Evolutionary conservation across 2,113 vertebrate species (phyloP), one percentile per base, ranked within the genome.

Genomic region (Genyomyrus donnyi): DNA sequence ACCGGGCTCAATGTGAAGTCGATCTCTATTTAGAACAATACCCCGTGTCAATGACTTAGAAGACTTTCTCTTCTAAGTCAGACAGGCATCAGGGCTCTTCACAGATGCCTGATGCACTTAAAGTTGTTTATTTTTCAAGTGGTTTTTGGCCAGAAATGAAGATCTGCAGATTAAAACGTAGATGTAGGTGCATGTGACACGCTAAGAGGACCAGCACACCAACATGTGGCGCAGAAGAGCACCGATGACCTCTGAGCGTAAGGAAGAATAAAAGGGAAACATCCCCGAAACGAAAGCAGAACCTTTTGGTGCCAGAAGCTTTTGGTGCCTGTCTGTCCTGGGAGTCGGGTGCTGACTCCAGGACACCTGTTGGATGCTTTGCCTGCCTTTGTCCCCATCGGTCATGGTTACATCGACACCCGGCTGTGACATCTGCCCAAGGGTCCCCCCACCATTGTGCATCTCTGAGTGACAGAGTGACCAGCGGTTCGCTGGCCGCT

Each of bases 341-440:
- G 27, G 85, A 49, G 11, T 86, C 48, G 3, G 31, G 52, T n/a
- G 45, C n/a, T 27, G n/a, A 27, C 19, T 88, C 56, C 39, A 21
- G 87, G 42, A 62, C 53, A 88, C 52, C 87, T 62, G 56, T 66
- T 45, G 87, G 52, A 10, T 48, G 77, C 80, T 62, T 89, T 46
- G 80, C 45, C 84, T 31, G 24, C 52, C 58, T 85, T 52, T 74
- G 84, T 87, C 45, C 15, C 31, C 27, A 19, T 56, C 35, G 27
- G 49, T 50, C 42, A n/a, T 27, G 88, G 42, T 89, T 87, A 89
- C 42, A 87, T 91, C 83, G 84, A 90, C 89, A 88, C 87, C 87
- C 45, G 87, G n/a, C 27, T 2, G 86, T 62, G 88, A 88, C 92
- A 91, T 91, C 88, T 91, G 90, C 52, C 88, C 46, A 10, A 21